phyloP scores from a whole-genome alignment of 2,797 vertebrate species.

The Arremon brunneinucha region DNA sequence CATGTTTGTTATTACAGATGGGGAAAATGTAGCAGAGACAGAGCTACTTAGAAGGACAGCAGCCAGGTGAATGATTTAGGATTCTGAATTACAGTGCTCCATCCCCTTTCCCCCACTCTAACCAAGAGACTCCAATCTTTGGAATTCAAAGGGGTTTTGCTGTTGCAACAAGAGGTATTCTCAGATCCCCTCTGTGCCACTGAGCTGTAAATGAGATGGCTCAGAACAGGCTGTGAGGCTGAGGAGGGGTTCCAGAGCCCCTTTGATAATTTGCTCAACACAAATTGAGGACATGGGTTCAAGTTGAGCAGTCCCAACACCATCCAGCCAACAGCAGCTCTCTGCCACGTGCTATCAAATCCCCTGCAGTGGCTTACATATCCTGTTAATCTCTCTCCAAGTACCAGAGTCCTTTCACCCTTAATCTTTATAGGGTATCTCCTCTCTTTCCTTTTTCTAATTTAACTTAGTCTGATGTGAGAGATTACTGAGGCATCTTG shows the following conservation, averaged over 20 bases:
- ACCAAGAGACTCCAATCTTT: neutral
- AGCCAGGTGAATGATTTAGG: neutral
- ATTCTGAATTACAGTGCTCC: neutral
- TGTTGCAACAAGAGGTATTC: neutral
- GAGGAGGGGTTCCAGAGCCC: neutral
- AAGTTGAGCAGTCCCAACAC: neutral
- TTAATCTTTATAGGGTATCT: neutral
- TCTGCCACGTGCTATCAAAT: neutral
- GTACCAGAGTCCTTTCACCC: neutral
- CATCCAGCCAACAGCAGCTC: neutral
- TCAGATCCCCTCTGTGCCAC: neutral
- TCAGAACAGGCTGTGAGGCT: neutral
- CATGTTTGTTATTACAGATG: constrained; percentile 24
- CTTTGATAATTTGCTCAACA: neutral
- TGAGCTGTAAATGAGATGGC: neutral
- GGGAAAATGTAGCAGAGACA: neutral
- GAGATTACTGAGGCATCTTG: neutral
- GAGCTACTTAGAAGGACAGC: neutral
- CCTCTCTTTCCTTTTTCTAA: neutral
- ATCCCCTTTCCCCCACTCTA: neutral
- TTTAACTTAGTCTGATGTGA: neutral
- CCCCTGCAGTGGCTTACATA: neutral
- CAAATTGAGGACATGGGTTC: rapidly evolving
- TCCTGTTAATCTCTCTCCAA: neutral
- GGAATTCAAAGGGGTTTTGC: neutral